Evolutionary conservation across 23 tunicate genomes (phyloP).

Genomic region (Corella eumyota): DNA sequence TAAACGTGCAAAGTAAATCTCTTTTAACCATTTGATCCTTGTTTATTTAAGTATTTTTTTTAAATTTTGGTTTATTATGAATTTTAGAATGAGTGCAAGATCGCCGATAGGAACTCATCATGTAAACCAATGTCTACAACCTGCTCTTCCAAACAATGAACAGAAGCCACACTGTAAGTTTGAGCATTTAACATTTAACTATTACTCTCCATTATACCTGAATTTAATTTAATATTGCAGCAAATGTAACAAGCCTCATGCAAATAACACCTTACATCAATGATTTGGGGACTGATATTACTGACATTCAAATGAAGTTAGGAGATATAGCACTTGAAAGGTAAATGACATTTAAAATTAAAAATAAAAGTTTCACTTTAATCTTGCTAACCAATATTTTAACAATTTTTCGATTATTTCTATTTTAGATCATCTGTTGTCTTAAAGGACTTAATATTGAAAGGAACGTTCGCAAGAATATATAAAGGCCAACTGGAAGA

Average conservation of each 20-base stretch:
- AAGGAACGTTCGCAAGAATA: constrained; percentile 87
- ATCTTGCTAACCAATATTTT: not conserved
- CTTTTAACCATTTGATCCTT: constrained; percentile 1
- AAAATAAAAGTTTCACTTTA: not conserved
- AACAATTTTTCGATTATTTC: not conserved
- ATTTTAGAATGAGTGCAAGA: no score
- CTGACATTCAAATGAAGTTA: constrained; percentile 49
- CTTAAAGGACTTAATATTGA: constrained; percentile 41
- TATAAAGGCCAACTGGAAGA: constrained; percentile 41
- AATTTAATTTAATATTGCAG: constrained; percentile 1
- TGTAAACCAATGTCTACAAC: constrained; percentile 59
- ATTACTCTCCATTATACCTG: not conserved
- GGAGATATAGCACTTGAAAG: constrained; percentile 49
- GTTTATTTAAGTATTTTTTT: not conserved
- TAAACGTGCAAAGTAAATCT: constrained; percentile 11
- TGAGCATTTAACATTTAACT: not conserved
- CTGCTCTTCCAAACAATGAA: constrained; percentile 78
- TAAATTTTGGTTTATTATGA: not conserved
- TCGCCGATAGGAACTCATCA: constrained; percentile 12
- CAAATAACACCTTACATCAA: constrained; percentile 71
- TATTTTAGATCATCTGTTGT: constrained; percentile 12
- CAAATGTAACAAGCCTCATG: constrained; percentile 26
- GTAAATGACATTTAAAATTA: constrained; percentile 6
- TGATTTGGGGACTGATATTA: constrained; percentile 73
- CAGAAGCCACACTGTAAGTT: constrained; percentile 31